Evolutionary conservation across 2,888 invertebrate species (phyloP).

Genomic region (Euplexia lucipara): DNA sequence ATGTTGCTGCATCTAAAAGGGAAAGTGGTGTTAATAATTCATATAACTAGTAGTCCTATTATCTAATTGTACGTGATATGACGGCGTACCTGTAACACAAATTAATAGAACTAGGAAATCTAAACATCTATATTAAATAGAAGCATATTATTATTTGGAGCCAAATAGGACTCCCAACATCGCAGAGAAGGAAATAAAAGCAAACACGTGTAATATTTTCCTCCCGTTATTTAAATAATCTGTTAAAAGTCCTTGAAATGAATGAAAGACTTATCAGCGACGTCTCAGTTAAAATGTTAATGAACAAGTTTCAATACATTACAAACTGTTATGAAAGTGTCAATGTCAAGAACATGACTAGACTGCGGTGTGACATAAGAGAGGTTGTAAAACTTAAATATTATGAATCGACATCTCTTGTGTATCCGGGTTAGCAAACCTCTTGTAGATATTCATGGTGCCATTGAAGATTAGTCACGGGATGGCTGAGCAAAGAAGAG

Average conservation of each 20-base stretch:
- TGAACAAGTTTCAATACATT: constrained; percentile 16
- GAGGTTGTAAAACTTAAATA: neutral
- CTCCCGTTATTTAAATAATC: neutral
- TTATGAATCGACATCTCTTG: neutral
- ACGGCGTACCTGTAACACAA: neutral
- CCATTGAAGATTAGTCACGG: neutral
- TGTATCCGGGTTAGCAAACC: neutral
- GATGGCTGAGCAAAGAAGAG: neutral
- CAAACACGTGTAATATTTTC: constrained; percentile 9
- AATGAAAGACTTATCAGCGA: constrained; percentile 2
- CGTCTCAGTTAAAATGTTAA: constrained; percentile 19
- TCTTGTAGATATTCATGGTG: neutral
- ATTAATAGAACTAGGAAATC: neutral
- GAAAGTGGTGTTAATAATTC: constrained; percentile 5
- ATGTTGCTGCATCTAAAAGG: constrained; percentile 12
- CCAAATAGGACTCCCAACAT: neutral
- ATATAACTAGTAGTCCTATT: neutral
- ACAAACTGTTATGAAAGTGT: constrained; percentile 23
- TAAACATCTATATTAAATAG: too few relatives aligned
- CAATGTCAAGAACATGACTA: constrained; percentile 38
- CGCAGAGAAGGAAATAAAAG: neutral
- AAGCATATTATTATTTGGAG: neutral
- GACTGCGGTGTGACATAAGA: constrained; percentile 8
- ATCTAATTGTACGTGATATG: too few relatives aligned
- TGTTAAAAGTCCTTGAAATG: neutral